These are phyloP conservation scores for Sycon ciliatum DNA, from an alignment of 37 sponge, comb jelly and placozoan genomes.

Conservation along the genomic window DNA sequence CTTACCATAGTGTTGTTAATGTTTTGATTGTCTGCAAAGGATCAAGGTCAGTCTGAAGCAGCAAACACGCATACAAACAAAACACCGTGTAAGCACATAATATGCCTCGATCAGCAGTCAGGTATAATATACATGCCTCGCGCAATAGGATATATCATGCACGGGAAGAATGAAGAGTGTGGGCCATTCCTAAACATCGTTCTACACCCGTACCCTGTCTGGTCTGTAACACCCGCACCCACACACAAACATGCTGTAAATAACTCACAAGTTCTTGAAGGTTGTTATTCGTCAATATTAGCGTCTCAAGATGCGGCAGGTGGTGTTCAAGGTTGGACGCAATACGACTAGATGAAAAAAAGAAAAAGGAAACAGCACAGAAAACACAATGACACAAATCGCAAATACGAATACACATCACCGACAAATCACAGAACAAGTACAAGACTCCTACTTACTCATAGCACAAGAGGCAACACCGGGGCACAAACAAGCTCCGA, in stretches of 20 bases:
- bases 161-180: no score
- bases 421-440: no score
- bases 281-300: slow-evolving; percentile 74
- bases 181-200: no score
- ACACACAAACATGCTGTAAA: background rate
- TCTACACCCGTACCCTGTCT: background rate
- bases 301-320: slow-evolving; percentile 62
- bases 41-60: slow-evolving; percentile 55
- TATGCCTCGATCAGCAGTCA: background rate
- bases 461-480: background rate
- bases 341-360: slow-evolving; percentile 54
- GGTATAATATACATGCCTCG: background rate
- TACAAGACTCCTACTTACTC: no score
- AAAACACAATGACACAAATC: no score
- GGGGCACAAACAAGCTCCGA: background rate
- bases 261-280: slow-evolving; percentile 66
- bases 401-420: no score
- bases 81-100: no score
- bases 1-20: slow-evolving; percentile 51
- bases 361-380: slow-evolving; percentile 1
- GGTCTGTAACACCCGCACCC: background rate
- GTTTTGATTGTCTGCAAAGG: slow-evolving; percentile 43
- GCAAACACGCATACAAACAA: no score
- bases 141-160: no score
- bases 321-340: slow-evolving; percentile 53